A percentile compares a stretch with the other conserved stretches of the same genome.
Conservation (phyloP, 2,888 invertebrate genomes). For the Chaetogeoica ovagalla region DNA sequence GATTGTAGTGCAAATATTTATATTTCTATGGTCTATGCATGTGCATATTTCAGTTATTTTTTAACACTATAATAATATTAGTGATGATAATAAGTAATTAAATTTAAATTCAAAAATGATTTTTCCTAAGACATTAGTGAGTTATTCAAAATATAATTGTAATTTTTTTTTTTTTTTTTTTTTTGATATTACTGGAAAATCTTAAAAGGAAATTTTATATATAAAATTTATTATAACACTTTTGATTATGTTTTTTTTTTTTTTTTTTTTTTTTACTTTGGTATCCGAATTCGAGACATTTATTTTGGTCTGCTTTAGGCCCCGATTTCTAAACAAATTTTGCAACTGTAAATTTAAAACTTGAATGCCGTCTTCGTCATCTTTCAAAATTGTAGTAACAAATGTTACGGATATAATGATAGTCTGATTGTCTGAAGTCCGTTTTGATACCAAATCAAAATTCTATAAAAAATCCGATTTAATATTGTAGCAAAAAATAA, state of each 20-base stretch:
- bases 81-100: too few species aligned
- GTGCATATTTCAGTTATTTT: too few species aligned
- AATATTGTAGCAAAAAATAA: background rate
- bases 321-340: conserved; percentile 67
- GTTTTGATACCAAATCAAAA: conserved; percentile 38
- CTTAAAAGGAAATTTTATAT: too few species aligned
- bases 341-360: conserved; percentile 78
- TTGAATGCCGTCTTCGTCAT: conserved; percentile 73
- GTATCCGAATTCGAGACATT: conserved; percentile 72
- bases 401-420: conserved; percentile 59
- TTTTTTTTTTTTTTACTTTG: too few species aligned
- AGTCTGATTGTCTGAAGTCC: background rate
- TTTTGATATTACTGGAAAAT: too few species aligned
- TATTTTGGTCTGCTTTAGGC: conserved; percentile 71
- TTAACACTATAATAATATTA: too few species aligned
- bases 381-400: conserved; percentile 68
- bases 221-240: background rate
- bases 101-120: too few species aligned
- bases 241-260: background rate
- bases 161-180: too few species aligned
- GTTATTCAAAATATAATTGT: too few species aligned
- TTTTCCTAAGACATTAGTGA: too few species aligned
- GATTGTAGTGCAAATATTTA: too few species aligned
- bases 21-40: too few species aligned
- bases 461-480: conserved; percentile 7